These are phyloP conservation scores for Laspeyria flexula DNA, from an alignment of 2,888 invertebrate species.

Conservation along the genomic window DNA sequence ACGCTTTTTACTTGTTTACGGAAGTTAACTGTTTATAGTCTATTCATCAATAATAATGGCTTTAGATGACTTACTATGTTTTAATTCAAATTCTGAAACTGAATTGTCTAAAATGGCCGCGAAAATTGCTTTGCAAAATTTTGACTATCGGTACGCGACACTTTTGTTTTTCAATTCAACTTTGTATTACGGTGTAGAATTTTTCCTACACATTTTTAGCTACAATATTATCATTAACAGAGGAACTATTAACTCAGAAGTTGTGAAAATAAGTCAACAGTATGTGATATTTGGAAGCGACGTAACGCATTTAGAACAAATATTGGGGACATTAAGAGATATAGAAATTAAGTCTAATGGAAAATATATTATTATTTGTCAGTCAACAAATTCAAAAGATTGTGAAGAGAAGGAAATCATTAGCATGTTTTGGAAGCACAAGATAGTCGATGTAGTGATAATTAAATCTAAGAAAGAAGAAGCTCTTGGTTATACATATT, in stretches of 20 bases:
- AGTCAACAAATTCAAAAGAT: constrained; percentile 45
- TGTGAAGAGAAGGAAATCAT: constrained; percentile 63
- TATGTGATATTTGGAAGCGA: constrained; percentile 62
- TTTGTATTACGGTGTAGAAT: constrained; percentile 52
- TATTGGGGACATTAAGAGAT: constrained; percentile 54
- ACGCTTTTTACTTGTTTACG: too few species aligned
- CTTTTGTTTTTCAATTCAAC: constrained; percentile 65
- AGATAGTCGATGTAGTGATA: constrained; percentile 65
- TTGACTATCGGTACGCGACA: constrained; percentile 64
- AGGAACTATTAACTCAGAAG: constrained; percentile 45
- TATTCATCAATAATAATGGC: too few species aligned
- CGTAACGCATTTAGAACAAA: constrained; percentile 46
- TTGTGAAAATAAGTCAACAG: constrained; percentile 50
- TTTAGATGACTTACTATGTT: too few species aligned
- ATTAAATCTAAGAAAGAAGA: constrained; percentile 47
- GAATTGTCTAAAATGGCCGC: too few species aligned
- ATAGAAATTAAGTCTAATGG: constrained; percentile 66
- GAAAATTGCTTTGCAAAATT: too few species aligned
- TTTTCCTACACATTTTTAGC: constrained; percentile 57
- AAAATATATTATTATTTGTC: constrained; percentile 66
- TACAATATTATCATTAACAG: constrained; percentile 57
- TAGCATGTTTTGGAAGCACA: constrained; percentile 60
- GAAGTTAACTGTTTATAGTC: neutral
- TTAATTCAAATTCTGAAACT: too few species aligned
- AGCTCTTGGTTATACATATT: constrained; percentile 61